Evolutionary conservation across 92 coral and sea anemone genomes (phyloP), one percentile per base, ranked within the genome.

Genomic region (Porites lobata): DNA sequence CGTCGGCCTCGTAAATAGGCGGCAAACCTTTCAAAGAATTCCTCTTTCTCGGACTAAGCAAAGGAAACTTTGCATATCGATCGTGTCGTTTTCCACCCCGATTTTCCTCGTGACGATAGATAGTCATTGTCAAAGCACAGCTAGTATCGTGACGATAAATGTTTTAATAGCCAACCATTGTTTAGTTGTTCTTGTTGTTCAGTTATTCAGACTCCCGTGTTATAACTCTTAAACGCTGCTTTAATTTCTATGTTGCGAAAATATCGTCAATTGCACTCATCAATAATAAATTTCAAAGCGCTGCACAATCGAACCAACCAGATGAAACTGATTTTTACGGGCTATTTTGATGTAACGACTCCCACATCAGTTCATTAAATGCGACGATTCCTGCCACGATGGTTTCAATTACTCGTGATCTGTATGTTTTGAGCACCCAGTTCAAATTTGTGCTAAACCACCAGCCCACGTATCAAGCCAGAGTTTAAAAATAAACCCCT

Each of bases 1-100:
- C 87, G 24, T 84, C 87, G 64, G 65, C 75, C 87, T 84, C 87
- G 73, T 73, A 84, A 72, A 84, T 84, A 8, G 87, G 87, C n/a
- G 87, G 80, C 73, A 84, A 84, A 64, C 63, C 8, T 64, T 74
- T 84, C 1, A 61, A 26, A 84, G 72, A 84, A 74, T 22, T 73
- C 50, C 87, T 73, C 64, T 84, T 75, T 75, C 87, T 74, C 9
- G 87, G 59, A 38, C 47, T 38, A 64, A 84, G 61, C 21, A 65
- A 73, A 8, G 80, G 87, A 13, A 73, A 75, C 51, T 84, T 84
- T 64, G 87, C 71, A 18, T 58, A 22, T 84, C 86, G 56, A 22
- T 69, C 20, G 61, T 82, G 58, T 82, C 59, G 56, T 47, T 63
- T 84, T 22, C 64, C 74, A 47, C 80, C 64, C 50, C 61, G 80